These are phyloP conservation scores for Cordilura impudica DNA, from an alignment of 2,888 invertebrate genomes.

Conservation along the genomic window DNA sequence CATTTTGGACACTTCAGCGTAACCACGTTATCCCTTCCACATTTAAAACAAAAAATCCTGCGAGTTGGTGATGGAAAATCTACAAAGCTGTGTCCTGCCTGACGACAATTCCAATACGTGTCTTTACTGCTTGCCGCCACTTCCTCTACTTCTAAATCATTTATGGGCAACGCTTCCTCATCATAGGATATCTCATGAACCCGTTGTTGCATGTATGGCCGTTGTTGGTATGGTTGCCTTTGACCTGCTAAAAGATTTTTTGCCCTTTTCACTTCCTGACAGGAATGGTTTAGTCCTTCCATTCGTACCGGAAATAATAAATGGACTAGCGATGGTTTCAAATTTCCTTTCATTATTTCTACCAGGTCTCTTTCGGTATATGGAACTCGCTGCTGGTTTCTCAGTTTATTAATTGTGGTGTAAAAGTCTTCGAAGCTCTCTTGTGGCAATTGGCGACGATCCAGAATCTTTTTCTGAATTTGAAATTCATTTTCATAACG, in stretches of 20 bases:
- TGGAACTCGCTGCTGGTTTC: too few relatives aligned
- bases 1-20: too few relatives aligned
- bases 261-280: conserved; percentile 6
- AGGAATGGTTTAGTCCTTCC: neutral
- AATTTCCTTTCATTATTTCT: neutral
- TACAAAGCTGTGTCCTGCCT: too few relatives aligned
- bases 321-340: conserved; percentile 2
- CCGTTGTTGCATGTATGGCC: neutral
- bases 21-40: too few relatives aligned
- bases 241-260: conserved; percentile 6
- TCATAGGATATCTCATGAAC: neutral
- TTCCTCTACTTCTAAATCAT: too few relatives aligned
- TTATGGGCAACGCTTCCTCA: neutral
- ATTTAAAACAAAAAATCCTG: too few relatives aligned
- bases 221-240: neutral
- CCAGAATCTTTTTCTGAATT: too few relatives aligned
- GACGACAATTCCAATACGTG: too few relatives aligned
- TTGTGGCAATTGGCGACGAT: too few relatives aligned
- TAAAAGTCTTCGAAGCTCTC: conserved; percentile 7
- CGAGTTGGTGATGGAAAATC: too few relatives aligned
- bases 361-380: conserved; percentile 9
- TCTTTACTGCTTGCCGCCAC: too few relatives aligned
- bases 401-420: neutral
- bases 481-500: neutral
- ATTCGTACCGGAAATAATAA: neutral